Conservation (phyloP, 2,888 invertebrate species). For the Monochamus alternatus region DNA sequence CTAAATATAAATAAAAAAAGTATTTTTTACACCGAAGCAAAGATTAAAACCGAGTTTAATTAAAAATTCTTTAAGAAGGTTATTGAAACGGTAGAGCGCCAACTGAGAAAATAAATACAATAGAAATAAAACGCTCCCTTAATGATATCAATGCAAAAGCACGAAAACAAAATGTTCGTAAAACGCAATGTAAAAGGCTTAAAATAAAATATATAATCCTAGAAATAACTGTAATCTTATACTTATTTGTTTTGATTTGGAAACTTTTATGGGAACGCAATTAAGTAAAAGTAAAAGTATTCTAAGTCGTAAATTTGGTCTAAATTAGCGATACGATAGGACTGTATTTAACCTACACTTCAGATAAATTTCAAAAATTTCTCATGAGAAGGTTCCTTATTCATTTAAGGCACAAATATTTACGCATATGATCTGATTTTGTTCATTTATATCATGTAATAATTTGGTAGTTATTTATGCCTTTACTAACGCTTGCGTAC, state of each 20-base stretch:
- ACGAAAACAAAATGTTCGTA: constrained; percentile 31
- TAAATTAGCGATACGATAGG: background rate
- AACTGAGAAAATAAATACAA: constrained; percentile 32
- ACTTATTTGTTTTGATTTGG: constrained; percentile 35
- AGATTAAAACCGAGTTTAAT: constrained; percentile 15
- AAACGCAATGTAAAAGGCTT: constrained; percentile 27
- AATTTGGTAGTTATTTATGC: no score
- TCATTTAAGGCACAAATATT: no score
- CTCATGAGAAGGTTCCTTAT: no score
- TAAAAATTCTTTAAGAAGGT: constrained; percentile 14
- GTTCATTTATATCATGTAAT: no score
- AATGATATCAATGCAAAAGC: constrained; percentile 19
- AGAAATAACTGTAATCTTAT: constrained; percentile 26
- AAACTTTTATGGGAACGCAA: constrained; percentile 24
- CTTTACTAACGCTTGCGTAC: no score
- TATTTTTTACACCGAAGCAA: background rate
- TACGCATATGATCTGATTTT: no score
- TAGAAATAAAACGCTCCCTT: constrained; percentile 19
- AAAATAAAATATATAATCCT: constrained; percentile 29
- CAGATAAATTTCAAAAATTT: no score
- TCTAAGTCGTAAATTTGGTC: constrained; percentile 13
- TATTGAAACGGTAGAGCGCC: background rate
- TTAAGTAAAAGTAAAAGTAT: constrained; percentile 26
- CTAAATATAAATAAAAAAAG: no score
- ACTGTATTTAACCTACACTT: background rate